Evolutionary conservation across 2,888 invertebrate genomes (phyloP).

Genomic region (Limnephilus lunatus): DNA sequence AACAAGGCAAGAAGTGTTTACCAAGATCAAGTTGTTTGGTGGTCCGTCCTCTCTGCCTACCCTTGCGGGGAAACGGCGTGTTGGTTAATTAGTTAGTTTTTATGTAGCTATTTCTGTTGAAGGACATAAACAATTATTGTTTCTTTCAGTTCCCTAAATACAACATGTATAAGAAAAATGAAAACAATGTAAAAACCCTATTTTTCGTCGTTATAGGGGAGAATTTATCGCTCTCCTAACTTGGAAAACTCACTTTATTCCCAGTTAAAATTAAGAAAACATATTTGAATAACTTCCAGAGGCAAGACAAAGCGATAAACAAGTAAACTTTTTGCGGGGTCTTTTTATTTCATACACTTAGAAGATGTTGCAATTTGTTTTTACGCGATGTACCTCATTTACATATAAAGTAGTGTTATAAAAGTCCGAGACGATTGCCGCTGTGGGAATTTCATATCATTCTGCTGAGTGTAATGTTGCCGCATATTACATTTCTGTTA

Average conservation of each 20-base stretch:
- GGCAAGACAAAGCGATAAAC: constrained; percentile 27
- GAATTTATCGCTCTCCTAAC: not conserved
- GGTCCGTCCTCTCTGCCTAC: too few relatives aligned
- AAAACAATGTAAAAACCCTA: not conserved
- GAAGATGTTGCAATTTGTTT: constrained; percentile 63
- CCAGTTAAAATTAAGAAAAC: constrained; percentile 27
- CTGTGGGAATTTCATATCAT: constrained; percentile 21
- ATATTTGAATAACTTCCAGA: constrained; percentile 18
- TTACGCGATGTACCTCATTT: constrained; percentile 61
- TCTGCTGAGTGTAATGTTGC: constrained; percentile 42
- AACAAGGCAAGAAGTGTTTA: too few relatives aligned
- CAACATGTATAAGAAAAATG: not conserved
- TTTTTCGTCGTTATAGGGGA: not conserved
- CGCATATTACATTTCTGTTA: constrained; percentile 38
- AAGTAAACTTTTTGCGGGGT: constrained; percentile 17
- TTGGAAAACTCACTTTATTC: not conserved
- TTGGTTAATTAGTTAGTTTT: too few relatives aligned
- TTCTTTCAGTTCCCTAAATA: not conserved
- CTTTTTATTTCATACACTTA: constrained; percentile 52
- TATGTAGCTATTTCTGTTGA: too few relatives aligned
- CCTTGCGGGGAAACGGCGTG: too few relatives aligned
- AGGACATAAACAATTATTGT: not conserved
- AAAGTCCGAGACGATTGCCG: constrained; percentile 58
- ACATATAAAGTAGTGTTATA: constrained; percentile 61
- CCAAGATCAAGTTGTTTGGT: too few relatives aligned